Evolutionary conservation across 2,888 invertebrate genomes (phyloP), one percentile per base, ranked within the genome.

Genomic region (Chalcis sispes): DNA sequence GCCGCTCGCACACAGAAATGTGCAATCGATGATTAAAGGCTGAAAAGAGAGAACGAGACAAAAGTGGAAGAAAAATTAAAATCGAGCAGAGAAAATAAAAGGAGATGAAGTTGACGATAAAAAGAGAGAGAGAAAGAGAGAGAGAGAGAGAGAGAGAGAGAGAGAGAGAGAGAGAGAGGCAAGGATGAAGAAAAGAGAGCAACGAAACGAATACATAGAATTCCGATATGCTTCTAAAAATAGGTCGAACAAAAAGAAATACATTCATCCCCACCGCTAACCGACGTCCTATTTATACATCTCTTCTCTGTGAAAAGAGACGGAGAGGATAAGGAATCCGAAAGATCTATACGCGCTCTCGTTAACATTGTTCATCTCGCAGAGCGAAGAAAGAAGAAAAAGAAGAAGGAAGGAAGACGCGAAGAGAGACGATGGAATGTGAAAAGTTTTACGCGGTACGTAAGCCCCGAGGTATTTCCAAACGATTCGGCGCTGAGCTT

Each of bases 341-440:
- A 80, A 80, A 5, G 36, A 32, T 48, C 80, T 80, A 79, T 78
- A 78, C 77, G 79, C 76, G 79, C 80, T 79, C 82, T 83, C 82
- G 82, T 83, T 83, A 83, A 82, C 81, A 82, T 83, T 82, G 83
- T 81, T 83, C 77, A 80, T 81, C 77, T 78, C 83, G 20, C 74
- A 77, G 77, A 54, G 18, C 40, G 18, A 62, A 23, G n/a, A 50
- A 25, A 18, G 59, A 69, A 50, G 4, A 80, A n/a, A n/a, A n/a
- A n/a, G n/a, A 54, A 27, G 42, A 18, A 62, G 32, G n/a, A 50
- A 25, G 27, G 59, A 69, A 50, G 4, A 80, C 8, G 74, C 74
- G 78, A 75, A 79, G 72, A 71, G 67, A 4, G 13, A 40, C 18
- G 70, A 71, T 80, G 83, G 82, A 82, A 83, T 83, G 82, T 80